Conservation (phyloP, 1,140 invertebrate genomes). For the Neocloeon triangulifer region DNA sequence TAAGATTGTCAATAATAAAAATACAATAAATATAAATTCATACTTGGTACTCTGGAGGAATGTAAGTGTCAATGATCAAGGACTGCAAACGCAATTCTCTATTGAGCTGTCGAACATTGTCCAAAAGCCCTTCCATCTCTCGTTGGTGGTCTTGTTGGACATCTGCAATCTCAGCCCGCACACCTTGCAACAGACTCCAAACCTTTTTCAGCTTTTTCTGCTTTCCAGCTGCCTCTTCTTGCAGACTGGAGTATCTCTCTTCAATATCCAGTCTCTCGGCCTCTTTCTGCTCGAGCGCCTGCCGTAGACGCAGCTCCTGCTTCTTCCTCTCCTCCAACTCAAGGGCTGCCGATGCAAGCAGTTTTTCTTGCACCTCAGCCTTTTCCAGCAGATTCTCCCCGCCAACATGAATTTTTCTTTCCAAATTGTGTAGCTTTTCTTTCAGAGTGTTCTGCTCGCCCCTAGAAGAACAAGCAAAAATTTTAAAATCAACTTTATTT, state of each 20-base stretch:
- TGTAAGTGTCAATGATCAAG: slow-evolving; percentile 60
- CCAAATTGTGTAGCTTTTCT: slow-evolving; percentile 70
- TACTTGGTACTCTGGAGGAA: slow-evolving; percentile 74
- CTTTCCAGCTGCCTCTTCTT: slow-evolving; percentile 81
- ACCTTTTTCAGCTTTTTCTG: slow-evolving; percentile 85
- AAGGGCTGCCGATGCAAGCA: slow-evolving; percentile 72
- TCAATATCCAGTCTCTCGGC: slow-evolving; percentile 86
- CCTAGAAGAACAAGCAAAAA: slow-evolving; percentile 13
- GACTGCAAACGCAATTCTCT: slow-evolving; percentile 82
- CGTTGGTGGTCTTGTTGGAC: slow-evolving; percentile 83
- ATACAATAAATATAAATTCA: slow-evolving; percentile 5
- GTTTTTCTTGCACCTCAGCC: slow-evolving; percentile 76
- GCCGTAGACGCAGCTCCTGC: slow-evolving; percentile 61
- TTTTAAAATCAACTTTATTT: neutral
- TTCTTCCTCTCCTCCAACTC: slow-evolving; percentile 69
- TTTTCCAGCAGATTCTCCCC: slow-evolving; percentile 97
- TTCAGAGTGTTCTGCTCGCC: slow-evolving; percentile 36
- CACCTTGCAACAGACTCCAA: slow-evolving; percentile 51
- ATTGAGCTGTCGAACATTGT: slow-evolving; percentile 71
- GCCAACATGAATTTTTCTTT: slow-evolving; percentile 91
- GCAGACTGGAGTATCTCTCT: slow-evolving; percentile 81
- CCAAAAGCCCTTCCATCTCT: slow-evolving; percentile 87
- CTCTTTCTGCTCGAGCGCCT: slow-evolving; percentile 63
- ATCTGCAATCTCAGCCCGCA: slow-evolving; percentile 71
- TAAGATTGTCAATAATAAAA: slow-evolving; percentile 7